Base-by-base conservation (phyloP, 2,113 vertebrate species). In the Lepidothrix coronata region DNA sequence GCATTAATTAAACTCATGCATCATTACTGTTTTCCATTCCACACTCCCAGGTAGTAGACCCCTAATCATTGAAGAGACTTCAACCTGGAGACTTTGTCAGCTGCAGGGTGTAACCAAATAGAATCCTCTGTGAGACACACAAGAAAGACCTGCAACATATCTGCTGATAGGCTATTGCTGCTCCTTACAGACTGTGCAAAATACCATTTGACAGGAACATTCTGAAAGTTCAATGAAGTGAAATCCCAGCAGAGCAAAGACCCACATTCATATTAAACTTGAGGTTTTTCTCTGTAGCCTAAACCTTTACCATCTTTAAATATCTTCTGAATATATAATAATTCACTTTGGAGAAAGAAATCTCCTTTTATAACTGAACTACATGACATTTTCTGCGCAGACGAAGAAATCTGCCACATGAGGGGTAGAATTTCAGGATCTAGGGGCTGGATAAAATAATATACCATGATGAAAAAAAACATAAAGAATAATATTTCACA, bases 11-110 rank as follows among this genome's bases (percentile, higher is more conserved):
- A 75, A 75, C 13, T 41, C 7, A 16, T 35, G 6, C 3, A 8
- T 54, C 2, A 1, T 41, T 0, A 0, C 15, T 2, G 1, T 14
- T 65, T 58, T 55, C 31, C 3, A 0, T 89, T 78, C 43, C 18
- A 55, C 8, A 8, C 2, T 27, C 10, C 8, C 33, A 44, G 39
- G 44, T 5, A 55, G 8, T 9, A 78, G 31, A 71, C 2, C 5
- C 7, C 7, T 49, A 62, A 39, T 19, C 31, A 22, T 23, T 39
- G 44, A 14, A 30, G 5, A 49, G 7, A 30, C 18, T 75, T 59
- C 23, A 86, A 1, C n/a, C 20, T 58, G 46, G 15, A 92, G 46
- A 43, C 22, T 24, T 67, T 63, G 24, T 12, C 18, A 39, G 22
- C 46, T 27, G 35, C 37, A 54, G 24, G 5, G 31, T 46, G 31